Percentiles rank a stretch among this genome's conserved stretches.
These are phyloP conservation scores for Pitta sordida DNA, from an alignment of 2,113 vertebrate species.

Conservation along the genomic window DNA sequence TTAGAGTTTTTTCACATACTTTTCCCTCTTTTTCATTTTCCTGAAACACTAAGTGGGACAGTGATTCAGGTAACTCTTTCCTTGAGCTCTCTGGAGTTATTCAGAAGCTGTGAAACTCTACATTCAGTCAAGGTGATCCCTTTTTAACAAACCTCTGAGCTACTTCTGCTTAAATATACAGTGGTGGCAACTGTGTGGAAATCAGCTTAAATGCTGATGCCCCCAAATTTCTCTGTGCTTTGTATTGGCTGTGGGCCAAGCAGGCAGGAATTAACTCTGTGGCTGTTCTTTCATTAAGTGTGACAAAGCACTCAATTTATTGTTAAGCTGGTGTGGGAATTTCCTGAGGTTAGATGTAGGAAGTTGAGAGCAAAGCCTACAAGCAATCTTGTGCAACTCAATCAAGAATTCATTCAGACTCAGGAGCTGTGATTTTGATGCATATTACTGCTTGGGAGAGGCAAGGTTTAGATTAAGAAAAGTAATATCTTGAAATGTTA, in stretches of 20 bases:
- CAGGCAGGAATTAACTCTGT: slow-evolving; percentile 32
- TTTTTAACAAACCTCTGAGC: neutral
- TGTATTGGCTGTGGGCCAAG: neutral
- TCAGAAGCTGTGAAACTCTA: neutral
- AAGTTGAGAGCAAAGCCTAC: slow-evolving; percentile 24
- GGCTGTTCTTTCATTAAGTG: slow-evolving; percentile 13
- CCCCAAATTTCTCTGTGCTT: slow-evolving; percentile 3
- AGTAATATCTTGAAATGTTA: neutral
- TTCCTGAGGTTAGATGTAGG: slow-evolving; percentile 13
- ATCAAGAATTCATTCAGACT: neutral
- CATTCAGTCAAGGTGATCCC: neutral
- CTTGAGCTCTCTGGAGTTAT: neutral
- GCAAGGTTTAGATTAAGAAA: neutral
- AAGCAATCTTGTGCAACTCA: neutral
- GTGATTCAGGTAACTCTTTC: neutral
- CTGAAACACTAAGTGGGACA: neutral
- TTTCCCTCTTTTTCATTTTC: neutral
- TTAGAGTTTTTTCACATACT: neutral
- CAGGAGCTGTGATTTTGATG: neutral
- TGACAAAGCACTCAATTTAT: slow-evolving; percentile 45
- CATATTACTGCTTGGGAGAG: neutral
- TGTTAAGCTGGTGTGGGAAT: slow-evolving; percentile 37
- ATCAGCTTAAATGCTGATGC: neutral
- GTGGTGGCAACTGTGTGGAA: neutral
- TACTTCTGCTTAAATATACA: neutral